phyloP scores from a whole-genome alignment of 1,140 invertebrate genomes.

The Dendroctonus valens region DNA sequence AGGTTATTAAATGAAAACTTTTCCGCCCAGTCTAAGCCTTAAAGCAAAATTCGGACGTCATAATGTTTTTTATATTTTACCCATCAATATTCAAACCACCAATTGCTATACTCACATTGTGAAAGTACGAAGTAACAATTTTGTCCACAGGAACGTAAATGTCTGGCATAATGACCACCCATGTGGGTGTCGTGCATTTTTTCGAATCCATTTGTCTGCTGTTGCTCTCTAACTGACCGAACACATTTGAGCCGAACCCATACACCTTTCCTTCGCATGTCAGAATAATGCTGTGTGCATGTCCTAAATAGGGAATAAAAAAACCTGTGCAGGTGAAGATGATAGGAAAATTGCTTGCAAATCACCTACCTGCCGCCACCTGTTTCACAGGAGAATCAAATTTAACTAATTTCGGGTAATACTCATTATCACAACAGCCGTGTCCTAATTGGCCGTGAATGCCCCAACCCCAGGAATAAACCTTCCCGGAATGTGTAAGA shows the following conservation, averaged over 20 bases:
- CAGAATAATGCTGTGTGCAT: conserved; percentile 72
- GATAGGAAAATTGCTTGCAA: not conserved
- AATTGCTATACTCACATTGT: conserved; percentile 64
- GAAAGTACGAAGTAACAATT: conserved; percentile 77
- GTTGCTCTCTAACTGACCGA: conserved; percentile 72
- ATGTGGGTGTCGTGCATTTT: conserved; percentile 63
- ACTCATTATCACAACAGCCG: conserved; percentile 64
- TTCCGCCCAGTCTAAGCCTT: too few relatives aligned
- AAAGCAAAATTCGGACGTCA: too few relatives aligned
- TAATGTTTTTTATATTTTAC: too few relatives aligned
- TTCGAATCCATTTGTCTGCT: conserved; percentile 50
- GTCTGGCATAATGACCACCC: conserved; percentile 58
- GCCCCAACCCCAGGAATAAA: conserved; percentile 77
- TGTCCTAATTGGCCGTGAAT: conserved; percentile 83
- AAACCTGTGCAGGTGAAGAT: not conserved
- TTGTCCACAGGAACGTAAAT: conserved; percentile 59
- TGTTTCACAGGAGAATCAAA: conserved; percentile 52
- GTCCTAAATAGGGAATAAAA: conserved; percentile 49
- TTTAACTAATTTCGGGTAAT: conserved; percentile 56
- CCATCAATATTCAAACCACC: not conserved
- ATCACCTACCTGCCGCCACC: conserved; percentile 49
- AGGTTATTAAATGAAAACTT: too few relatives aligned
- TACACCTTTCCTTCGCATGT: conserved; percentile 66
- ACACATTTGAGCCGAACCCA: conserved; percentile 75
- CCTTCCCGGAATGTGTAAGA: conserved; percentile 63